Evolutionary conservation across 2,113 vertebrate genomes (phyloP).

Genomic region (Rhombomys opimus): DNA sequence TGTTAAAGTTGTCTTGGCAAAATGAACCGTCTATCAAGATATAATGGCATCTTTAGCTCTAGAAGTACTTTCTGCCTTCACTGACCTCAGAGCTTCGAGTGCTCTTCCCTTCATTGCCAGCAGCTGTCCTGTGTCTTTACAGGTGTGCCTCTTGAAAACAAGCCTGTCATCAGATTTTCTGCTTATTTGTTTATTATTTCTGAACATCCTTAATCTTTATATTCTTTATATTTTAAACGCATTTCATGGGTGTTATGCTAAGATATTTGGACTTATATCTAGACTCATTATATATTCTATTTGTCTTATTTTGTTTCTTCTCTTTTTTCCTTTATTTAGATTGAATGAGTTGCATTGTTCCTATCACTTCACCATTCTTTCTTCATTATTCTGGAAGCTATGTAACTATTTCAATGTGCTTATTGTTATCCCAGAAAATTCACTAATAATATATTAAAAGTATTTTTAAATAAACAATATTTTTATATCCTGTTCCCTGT

Average conservation of each 20-base stretch:
- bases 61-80: slow-evolving; percentile 50
- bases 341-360: neutral
- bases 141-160: slow-evolving; percentile 32
- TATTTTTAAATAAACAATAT: neutral
- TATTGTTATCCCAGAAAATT: slow-evolving; percentile 15
- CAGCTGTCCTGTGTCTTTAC: neutral
- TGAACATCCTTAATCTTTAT: neutral
- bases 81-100: neutral
- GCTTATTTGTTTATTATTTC: slow-evolving; percentile 11
- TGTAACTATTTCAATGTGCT: slow-evolving; percentile 34
- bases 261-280: slow-evolving; percentile 14
- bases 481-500: no score
- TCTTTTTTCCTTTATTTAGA: neutral
- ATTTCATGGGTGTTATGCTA: slow-evolving; percentile 14
- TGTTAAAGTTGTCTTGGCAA: slow-evolving; percentile 52
- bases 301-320: slow-evolving; percentile 5
- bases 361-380: slow-evolving; percentile 53
- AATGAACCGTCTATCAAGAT: slow-evolving; percentile 35
- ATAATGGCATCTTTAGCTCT: slow-evolving; percentile 11
- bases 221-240: slow-evolving; percentile 27
- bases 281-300: slow-evolving; percentile 28
- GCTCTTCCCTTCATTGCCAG: neutral
- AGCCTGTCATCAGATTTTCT: neutral
- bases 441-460: slow-evolving; percentile 26
- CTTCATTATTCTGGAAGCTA: slow-evolving; percentile 47